phyloP scores from a whole-genome alignment of 2,797 vertebrate genomes.

The Tauraco hartlaubi region DNA sequence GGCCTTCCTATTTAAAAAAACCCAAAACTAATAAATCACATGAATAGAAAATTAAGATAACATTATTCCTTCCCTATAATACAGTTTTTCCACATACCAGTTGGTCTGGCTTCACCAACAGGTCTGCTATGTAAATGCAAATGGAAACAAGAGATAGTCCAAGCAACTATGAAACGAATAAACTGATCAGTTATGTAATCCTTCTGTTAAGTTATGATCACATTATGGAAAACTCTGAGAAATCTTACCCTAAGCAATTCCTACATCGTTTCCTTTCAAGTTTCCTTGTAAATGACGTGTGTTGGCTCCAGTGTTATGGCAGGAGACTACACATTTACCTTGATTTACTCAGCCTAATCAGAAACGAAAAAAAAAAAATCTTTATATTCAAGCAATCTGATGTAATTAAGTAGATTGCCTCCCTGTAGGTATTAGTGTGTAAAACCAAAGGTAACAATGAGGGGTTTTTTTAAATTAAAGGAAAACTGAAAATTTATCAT shows the following conservation, averaged over 20 bases:
- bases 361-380: not conserved
- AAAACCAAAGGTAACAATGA: not conserved
- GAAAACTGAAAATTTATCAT: not conserved
- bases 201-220: not conserved
- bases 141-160: not conserved
- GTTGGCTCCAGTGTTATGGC: not conserved
- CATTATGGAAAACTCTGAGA: not conserved
- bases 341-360: not conserved
- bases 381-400: not conserved
- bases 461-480: not conserved
- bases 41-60: not conserved
- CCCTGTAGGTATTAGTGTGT: not conserved
- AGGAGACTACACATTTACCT: not conserved
- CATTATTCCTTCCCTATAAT: not conserved
- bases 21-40: not conserved
- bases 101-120: not conserved
- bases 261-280: not conserved
- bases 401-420: not conserved
- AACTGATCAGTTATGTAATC: not conserved
- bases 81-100: not conserved
- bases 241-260: not conserved
- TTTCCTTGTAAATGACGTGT: not conserved
- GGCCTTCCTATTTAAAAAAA: not conserved
- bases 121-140: not conserved
- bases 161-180: not conserved